Percentiles rank a stretch among this genome's conserved stretches.
Conservation (phyloP, 2,888 invertebrate genomes). For the Ochlodes sylvanus region DNA sequence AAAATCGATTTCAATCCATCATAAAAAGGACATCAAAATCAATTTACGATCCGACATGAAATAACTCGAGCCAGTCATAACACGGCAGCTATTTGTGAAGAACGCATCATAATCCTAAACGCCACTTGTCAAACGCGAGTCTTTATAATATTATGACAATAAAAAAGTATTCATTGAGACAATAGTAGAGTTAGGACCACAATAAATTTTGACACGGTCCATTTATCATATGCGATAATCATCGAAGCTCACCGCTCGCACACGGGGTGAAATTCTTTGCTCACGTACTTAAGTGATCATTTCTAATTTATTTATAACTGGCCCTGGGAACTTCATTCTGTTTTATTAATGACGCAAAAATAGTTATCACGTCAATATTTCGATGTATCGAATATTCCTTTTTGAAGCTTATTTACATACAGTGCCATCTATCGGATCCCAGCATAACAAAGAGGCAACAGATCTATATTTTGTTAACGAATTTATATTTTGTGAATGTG, state of each 20-base stretch:
- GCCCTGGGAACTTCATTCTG: neutral
- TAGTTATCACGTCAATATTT: neutral
- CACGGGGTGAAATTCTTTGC: constrained; percentile 72
- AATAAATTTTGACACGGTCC: constrained; percentile 80
- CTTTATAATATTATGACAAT: constrained; percentile 77
- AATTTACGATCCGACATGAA: constrained; percentile 71
- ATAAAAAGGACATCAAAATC: constrained; percentile 79
- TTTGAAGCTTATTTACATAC: constrained; percentile 42
- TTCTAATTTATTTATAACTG: constrained; percentile 52
- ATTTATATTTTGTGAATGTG: too few relatives aligned
- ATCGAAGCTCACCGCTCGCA: constrained; percentile 63
- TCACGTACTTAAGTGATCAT: constrained; percentile 66
- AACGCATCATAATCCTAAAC: constrained; percentile 72
- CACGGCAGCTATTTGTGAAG: constrained; percentile 56
- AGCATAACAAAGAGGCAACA: too few relatives aligned
- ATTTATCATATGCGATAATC: constrained; percentile 81
- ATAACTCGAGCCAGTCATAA: constrained; percentile 60
- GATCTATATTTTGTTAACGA: too few relatives aligned
- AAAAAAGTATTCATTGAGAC: constrained; percentile 84
- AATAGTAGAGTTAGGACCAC: constrained; percentile 77
- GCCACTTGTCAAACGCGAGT: constrained; percentile 75
- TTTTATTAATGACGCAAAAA: neutral
- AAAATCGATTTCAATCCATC: constrained; percentile 72
- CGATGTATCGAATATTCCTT: constrained; percentile 36
- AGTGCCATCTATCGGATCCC: too few relatives aligned